A percentile compares a stretch with the other conserved stretches of the same genome.
These are phyloP conservation scores for Babyrousa celebensis DNA, from an alignment of 2,797 vertebrate species.

Conservation along the genomic window DNA sequence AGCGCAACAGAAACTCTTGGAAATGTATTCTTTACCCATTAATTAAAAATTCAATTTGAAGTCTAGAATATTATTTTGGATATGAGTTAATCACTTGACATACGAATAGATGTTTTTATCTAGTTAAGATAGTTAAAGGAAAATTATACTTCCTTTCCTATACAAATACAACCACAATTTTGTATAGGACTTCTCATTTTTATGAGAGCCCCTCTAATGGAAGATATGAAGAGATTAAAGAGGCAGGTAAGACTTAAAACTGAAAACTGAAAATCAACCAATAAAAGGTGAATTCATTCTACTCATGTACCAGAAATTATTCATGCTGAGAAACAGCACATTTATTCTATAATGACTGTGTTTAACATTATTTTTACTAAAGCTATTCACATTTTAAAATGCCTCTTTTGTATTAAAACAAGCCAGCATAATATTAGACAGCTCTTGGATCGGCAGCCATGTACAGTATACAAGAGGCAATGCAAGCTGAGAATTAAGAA, in stretches of 20 bases:
- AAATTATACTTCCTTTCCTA: background rate
- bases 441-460: constrained; percentile 56
- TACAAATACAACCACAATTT: background rate
- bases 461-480: constrained; percentile 63
- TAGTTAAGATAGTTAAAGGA: background rate
- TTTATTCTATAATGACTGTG: constrained; percentile 74
- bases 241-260: constrained; percentile 4
- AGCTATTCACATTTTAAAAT: constrained; percentile 78
- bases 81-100: background rate
- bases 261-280: constrained; percentile 40
- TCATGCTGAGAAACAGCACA: constrained; percentile 72
- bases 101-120: background rate
- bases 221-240: background rate
- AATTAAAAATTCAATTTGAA: constrained; percentile 48
- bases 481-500: constrained; percentile 71
- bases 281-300: constrained; percentile 63
- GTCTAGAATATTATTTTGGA: background rate
- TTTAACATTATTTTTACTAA: constrained; percentile 83
- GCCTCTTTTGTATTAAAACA: constrained; percentile 83
- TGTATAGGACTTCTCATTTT: background rate
- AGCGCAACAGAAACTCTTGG: background rate
- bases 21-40: background rate
- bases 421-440: constrained; percentile 79
- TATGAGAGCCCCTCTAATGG: background rate
- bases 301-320: constrained; percentile 59